phyloP scores from a whole-genome alignment of 2,113 vertebrate species.

The Pimephales promelas region DNA sequence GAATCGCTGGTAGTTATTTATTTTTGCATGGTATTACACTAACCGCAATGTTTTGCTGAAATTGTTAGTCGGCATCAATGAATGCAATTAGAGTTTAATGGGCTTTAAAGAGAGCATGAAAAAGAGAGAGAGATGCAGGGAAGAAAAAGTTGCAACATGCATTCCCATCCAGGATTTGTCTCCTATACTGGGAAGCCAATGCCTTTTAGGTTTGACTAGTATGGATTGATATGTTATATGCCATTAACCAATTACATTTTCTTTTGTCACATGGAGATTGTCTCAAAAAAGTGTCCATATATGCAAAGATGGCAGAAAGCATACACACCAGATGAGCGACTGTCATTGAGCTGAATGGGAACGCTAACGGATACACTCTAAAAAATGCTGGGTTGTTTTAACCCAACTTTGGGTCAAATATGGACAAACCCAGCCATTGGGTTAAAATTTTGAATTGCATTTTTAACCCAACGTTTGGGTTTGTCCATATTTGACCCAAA shows the following conservation, averaged over 20 bases:
- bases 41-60: conserved; percentile 61
- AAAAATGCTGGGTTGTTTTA: no score
- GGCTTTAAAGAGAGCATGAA: conserved; percentile 63
- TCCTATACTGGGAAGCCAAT: neutral
- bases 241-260: neutral
- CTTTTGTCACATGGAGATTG: neutral
- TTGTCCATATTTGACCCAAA: no score
- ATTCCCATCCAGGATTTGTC: conserved; percentile 5
- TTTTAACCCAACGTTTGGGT: no score
- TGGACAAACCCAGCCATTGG: no score
- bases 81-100: conserved; percentile 70
- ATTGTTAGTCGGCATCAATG: conserved; percentile 67
- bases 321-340: neutral
- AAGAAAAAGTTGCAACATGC: conserved; percentile 35
- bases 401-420: no score
- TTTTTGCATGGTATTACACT: conserved; percentile 64
- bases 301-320: neutral
- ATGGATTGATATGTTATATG: neutral
- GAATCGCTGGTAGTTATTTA: conserved; percentile 68
- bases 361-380: neutral
- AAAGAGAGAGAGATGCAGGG: conserved; percentile 28
- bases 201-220: neutral
- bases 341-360: neutral
- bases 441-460: no score
- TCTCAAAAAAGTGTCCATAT: neutral